These are phyloP conservation scores for Aphelenchoides bicaudatus DNA, from an alignment of 2,888 invertebrate species.

Conservation along the genomic window DNA sequence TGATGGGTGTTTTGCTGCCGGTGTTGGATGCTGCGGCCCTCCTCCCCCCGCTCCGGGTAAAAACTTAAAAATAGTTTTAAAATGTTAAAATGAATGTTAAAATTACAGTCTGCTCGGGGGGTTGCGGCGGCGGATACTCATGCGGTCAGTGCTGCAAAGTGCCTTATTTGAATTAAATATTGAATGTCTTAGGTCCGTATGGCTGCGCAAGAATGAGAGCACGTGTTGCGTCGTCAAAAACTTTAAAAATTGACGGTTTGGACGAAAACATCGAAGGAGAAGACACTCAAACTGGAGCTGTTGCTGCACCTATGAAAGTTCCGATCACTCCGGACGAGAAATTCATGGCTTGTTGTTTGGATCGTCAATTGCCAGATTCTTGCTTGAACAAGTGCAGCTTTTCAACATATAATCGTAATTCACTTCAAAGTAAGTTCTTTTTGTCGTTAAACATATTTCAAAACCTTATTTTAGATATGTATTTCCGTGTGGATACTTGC, in stretches of 20 bases:
- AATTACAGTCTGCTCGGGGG: constrained; percentile 37
- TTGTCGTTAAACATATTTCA: background rate
- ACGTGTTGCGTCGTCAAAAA: constrained; percentile 42
- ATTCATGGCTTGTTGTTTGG: constrained; percentile 56
- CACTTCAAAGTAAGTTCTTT: constrained; percentile 39
- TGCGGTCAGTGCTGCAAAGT: too few relatives aligned
- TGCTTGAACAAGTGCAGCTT: constrained; percentile 55
- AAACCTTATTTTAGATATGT: constrained; percentile 41
- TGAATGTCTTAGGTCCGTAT: too few relatives aligned
- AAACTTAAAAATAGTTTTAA: too few relatives aligned
- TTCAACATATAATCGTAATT: constrained; percentile 49
- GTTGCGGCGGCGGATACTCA: constrained; percentile 36
- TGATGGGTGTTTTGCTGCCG: constrained; percentile 55
- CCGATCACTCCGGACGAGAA: constrained; percentile 53
- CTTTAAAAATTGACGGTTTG: constrained; percentile 41
- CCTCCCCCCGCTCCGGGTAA: constrained; percentile 49
- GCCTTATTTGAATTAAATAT: too few relatives aligned
- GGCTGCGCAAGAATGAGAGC: constrained; percentile 52
- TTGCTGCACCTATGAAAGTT: constrained; percentile 8
- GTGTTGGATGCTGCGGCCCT: constrained; percentile 48
- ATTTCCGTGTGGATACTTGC: constrained; percentile 56
- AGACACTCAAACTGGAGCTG: background rate
- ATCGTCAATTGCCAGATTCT: constrained; percentile 54
- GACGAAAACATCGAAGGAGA: constrained; percentile 29
- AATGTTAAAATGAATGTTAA: too few relatives aligned